Evolutionary conservation across 2,113 vertebrate genomes (phyloP), one percentile per base, ranked within the genome.

Genomic region (Ia io): DNA sequence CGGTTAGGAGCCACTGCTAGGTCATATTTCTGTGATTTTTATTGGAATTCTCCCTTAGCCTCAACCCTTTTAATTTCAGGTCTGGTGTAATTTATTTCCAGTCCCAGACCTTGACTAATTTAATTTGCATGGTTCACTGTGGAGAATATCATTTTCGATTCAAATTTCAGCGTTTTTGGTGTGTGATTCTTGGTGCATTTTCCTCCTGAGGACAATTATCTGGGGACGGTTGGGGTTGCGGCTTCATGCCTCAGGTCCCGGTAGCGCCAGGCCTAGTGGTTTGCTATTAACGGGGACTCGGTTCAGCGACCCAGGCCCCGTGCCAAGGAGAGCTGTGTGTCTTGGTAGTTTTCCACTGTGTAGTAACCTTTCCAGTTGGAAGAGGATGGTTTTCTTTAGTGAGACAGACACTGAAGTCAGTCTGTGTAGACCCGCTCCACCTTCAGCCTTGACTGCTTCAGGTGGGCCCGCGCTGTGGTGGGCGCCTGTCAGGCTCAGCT

Each of bases 111-210:
- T 92, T 95, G 69, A 96, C 87, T 94, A 83, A 97, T 84, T 93
- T 94, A 94, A 96, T 95, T 92, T 96, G 84, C 85, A 49, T 61
- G 71, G 95, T 67, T 93, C n/a, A 85, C 80, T 79, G 7, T 93
- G 92, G 92, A 95, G 90, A 93, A 51, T 87, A 90, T 65, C 40
- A 88, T 96, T 94, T 96, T 94, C 71, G 92, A 94, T 94, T 97
- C 85, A 95, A 0, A 95, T 96, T 65, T 49, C 40, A 91, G 51
- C 35, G 78, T 86, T 76, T 93, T 88, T 37, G 69, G 77, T 69
- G 3, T 78, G 18, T 91, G 92, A 84, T 88, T 88, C 88, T 94
- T n/a, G 74, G n/a, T 79, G 28, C 35, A 11, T 78, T 88, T 86
- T 35, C 22, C 65, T 86, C 35, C 49, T 28, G 53, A 91, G 53